Base-by-base conservation (phyloP, 2,888 invertebrate genomes). In the Cybosia mesomella region DNA sequence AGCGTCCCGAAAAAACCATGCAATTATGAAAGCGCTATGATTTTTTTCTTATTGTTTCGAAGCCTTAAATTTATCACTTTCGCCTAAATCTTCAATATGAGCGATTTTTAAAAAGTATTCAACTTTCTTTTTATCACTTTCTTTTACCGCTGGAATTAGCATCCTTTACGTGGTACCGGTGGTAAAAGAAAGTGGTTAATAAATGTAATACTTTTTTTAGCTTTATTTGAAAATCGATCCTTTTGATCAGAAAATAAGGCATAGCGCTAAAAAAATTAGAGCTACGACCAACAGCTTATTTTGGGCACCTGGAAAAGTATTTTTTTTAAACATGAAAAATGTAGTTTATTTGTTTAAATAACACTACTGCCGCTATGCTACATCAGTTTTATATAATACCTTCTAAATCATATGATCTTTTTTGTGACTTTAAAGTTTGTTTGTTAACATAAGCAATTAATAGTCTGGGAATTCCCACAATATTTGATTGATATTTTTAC, bases 401-500 rank as follows among this genome's bases (percentile, higher is more conserved):
- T 28, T 28, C 28, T 28, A 28, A 28, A 28, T 4, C 28, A 28
- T 28, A 28, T 28, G 39, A 49, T 15, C 0, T 49, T 32, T 18
- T 53, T 62, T 34, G 15, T 32, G 54, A 54, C 8, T 36, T 22
- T 21, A 18, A 36, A 63, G 55, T 54, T 36, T 54, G 63, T 34
- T 63, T 36, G 15, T 22, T 15, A 22, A 34, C 18, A 22, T 22
- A 0, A 36, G 18, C 10, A 22, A 53, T 18, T 5, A 15, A 34
- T 0, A 9, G 0, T 10, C 22, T 58, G 63, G 39, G 9, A 43
- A 60, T 60, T 22, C 64, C 55, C 22, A 18, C 1, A 36, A 59
- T 36, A 21, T 36, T 58, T 58, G 1, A 21, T 13, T 49, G 18
- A 18, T 39, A 49, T 49, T 18, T 49, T n/a, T 49, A 49, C 8